Percentiles rank a stretch among this genome's conserved stretches.
Conservation (phyloP, 2,888 invertebrate species). For the Acanthococcus lagerstroemiae region DNA sequence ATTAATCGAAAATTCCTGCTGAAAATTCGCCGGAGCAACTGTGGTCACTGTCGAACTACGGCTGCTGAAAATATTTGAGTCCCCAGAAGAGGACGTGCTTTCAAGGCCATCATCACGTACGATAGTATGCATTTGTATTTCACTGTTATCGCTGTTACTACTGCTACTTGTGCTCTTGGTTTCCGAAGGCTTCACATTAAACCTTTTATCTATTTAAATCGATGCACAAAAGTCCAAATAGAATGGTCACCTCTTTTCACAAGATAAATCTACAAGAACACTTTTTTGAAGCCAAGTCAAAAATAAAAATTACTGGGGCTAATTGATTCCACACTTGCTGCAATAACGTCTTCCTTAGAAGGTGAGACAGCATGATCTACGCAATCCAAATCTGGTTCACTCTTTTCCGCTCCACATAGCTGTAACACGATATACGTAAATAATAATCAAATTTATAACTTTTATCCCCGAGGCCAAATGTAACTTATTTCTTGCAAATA, state of each 20-base stretch:
- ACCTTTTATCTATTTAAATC: not conserved
- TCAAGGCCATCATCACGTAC: not conserved
- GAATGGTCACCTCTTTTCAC: too few species aligned
- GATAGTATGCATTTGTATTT: not conserved
- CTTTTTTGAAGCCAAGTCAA: not conserved
- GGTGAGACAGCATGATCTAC: constrained; percentile 5
- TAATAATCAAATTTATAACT: too few species aligned
- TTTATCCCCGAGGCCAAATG: too few species aligned
- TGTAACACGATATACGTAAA: not conserved
- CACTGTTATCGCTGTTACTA: not conserved
- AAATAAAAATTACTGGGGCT: not conserved
- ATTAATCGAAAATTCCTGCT: constrained; percentile 68
- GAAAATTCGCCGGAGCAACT: constrained; percentile 44
- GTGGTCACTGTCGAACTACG: not conserved
- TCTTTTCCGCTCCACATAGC: constrained; percentile 8
- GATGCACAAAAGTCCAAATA: too few species aligned
- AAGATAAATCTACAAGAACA: not conserved
- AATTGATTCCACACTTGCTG: not conserved
- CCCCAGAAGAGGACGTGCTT: not conserved
- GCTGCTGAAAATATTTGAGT: not conserved
- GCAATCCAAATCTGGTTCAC: constrained; percentile 1
- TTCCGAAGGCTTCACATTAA: not conserved
- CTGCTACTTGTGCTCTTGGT: not conserved
- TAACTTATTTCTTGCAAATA: constrained; percentile 58
- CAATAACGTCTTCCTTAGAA: not conserved